Conservation (phyloP, 2,113 vertebrate genomes). For the Sula dactylatra region DNA sequence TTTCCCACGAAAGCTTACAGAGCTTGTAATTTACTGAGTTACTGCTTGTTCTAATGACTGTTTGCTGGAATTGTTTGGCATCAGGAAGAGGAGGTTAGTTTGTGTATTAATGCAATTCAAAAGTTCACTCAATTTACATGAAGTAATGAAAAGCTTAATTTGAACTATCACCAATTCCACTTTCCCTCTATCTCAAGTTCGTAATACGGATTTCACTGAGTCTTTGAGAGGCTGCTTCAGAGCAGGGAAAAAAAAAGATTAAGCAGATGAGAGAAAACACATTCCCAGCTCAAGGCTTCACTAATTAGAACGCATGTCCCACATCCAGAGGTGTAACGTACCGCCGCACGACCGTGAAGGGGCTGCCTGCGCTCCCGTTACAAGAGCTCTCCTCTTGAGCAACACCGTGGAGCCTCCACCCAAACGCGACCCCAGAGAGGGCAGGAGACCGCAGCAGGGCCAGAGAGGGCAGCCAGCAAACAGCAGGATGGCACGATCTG, state of each 20-base stretch:
- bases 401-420: not conserved
- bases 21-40: not conserved
- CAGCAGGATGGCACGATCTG: not conserved
- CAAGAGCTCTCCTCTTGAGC: not conserved
- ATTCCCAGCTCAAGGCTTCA: not conserved
- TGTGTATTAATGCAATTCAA: not conserved
- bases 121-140: conserved; percentile 13
- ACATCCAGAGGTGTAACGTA: accelerated
- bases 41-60: not conserved
- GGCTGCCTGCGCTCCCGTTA: accelerated
- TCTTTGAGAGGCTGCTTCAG: not conserved
- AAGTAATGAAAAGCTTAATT: conserved; percentile 5
- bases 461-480: not conserved
- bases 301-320: not conserved
- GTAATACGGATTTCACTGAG: not conserved
- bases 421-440: not conserved
- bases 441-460: accelerated
- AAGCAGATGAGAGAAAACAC: not conserved
- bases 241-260: accelerated
- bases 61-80: not conserved
- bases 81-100: not conserved
- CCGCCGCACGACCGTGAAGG: accelerated
- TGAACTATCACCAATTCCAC: not conserved
- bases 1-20: not conserved
- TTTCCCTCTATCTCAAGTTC: not conserved